These are phyloP conservation scores for Myiotriccus ornatus DNA, from an alignment of 2,797 vertebrate species.

Conservation along the genomic window DNA sequence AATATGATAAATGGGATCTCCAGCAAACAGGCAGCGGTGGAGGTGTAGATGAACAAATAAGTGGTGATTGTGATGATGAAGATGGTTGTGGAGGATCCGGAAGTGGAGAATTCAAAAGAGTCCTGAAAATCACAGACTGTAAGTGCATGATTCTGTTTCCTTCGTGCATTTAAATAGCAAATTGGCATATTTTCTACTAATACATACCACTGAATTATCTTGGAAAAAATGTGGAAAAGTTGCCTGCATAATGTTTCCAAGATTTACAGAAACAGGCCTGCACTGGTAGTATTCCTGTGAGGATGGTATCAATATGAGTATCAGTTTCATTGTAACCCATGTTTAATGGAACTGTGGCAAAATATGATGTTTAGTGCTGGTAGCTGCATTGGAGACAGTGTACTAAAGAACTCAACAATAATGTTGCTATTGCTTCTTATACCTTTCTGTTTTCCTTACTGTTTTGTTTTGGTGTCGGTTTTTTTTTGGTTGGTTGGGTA, in stretches of 20 bases:
- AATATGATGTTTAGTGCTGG: background rate
- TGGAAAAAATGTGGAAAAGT: background rate
- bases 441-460: background rate
- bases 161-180: background rate
- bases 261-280: background rate
- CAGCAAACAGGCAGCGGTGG: conserved; percentile 65
- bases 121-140: conserved; percentile 77
- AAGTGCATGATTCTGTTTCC: conserved; percentile 62
- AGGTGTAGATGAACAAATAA: conserved; percentile 68
- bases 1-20: conserved; percentile 75
- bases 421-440: background rate
- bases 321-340: background rate
- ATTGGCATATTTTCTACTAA: background rate
- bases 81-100: conserved; percentile 86
- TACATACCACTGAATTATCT: background rate
- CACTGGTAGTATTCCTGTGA: background rate
- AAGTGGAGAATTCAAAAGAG: conserved; percentile 75
- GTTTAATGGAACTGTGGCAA: background rate
- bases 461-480: background rate
- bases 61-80: conserved; percentile 91
- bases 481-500: too few species aligned
- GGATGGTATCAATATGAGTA: background rate
- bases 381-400: background rate
- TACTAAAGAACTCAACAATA: background rate
- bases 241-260: background rate